Conservation (phyloP, 1,140 invertebrate genomes). For the Cryptotermes secundus region DNA sequence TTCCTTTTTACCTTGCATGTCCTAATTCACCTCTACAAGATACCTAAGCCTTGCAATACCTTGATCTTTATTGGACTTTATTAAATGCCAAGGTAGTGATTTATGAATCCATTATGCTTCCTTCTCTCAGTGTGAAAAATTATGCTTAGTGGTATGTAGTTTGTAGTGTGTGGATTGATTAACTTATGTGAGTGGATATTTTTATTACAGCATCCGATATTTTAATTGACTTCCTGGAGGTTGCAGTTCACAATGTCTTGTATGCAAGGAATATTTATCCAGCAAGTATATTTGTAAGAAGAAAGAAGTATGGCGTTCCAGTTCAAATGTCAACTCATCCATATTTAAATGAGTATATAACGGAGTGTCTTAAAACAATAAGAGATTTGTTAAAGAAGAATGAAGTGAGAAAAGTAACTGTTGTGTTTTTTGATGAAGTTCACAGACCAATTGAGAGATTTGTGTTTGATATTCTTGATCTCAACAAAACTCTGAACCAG, state of each 20-base stretch:
- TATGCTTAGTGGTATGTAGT: too few relatives aligned
- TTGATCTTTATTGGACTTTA: too few relatives aligned
- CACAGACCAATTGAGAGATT: conserved; percentile 53
- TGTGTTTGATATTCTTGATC: conserved; percentile 54
- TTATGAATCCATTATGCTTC: too few relatives aligned
- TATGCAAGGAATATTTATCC: conserved; percentile 59
- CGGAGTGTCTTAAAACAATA: conserved; percentile 52
- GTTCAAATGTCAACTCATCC: conserved; percentile 58
- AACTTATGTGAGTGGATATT: too few relatives aligned
- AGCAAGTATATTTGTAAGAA: conserved; percentile 56
- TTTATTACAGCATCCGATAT: conserved; percentile 42
- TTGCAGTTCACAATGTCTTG: conserved; percentile 59
- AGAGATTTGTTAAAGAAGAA: conserved; percentile 50
- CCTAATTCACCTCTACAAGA: too few relatives aligned
- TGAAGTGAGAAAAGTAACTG: conserved; percentile 46
- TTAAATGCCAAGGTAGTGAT: too few relatives aligned
- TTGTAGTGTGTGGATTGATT: too few relatives aligned
- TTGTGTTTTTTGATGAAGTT: conserved; percentile 48
- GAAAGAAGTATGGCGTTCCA: conserved; percentile 57
- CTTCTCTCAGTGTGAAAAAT: too few relatives aligned
- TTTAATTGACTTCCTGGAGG: conserved; percentile 57
- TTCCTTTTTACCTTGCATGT: too few relatives aligned
- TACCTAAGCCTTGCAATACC: too few relatives aligned
- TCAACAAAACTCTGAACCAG: conserved; percentile 34
- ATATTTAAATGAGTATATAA: conserved; percentile 59